A percentile compares a stretch with the other conserved stretches of the same genome.
phyloP scores from a whole-genome alignment of 1,140 invertebrate species.

The Colletes latitarsis region DNA sequence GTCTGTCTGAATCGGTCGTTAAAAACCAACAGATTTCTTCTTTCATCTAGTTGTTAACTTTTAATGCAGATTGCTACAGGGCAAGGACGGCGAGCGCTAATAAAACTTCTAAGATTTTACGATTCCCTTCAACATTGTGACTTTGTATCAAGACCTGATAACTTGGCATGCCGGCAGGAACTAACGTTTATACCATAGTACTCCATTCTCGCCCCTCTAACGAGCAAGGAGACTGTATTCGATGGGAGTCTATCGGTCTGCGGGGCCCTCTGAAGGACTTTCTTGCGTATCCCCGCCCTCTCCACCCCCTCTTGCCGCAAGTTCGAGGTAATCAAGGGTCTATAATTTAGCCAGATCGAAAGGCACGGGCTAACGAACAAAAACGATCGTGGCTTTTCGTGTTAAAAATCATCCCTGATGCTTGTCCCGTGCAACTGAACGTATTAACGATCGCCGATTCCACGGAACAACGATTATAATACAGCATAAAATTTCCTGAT shows the following conservation, averaged over 20 bases:
- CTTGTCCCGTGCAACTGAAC: neutral
- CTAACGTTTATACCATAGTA: slow-evolving; percentile 38
- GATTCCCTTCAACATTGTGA: slow-evolving; percentile 9
- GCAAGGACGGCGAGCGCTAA: slow-evolving; percentile 13
- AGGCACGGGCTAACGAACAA: slow-evolving; percentile 79
- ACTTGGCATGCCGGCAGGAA: slow-evolving; percentile 25
- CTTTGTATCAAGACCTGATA: slow-evolving; percentile 32
- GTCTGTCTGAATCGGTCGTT: slow-evolving; percentile 16
- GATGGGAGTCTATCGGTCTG: slow-evolving; percentile 35
- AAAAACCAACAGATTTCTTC: slow-evolving; percentile 5
- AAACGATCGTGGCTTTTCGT: slow-evolving; percentile 80
- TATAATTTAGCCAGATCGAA: slow-evolving; percentile 82
- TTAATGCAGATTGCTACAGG: slow-evolving; percentile 9
- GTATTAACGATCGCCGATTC: slow-evolving; percentile 80
- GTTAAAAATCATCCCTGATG: slow-evolving; percentile 77
- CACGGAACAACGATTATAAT: slow-evolving; percentile 78
- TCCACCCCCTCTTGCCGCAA: slow-evolving; percentile 45
- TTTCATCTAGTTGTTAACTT: neutral
- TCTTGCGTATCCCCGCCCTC: slow-evolving; percentile 47
- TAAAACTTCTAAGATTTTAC: slow-evolving; percentile 24
- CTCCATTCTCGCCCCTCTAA: slow-evolving; percentile 49
- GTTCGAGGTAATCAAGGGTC: slow-evolving; percentile 79
- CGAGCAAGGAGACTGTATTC: slow-evolving; percentile 35
- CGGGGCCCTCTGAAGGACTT: slow-evolving; percentile 60
- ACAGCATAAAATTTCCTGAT: slow-evolving; percentile 64